Evolutionary conservation across 2,888 invertebrate species (phyloP), one percentile per base, ranked within the genome.

Genomic region (Dolomedes plantarius): DNA sequence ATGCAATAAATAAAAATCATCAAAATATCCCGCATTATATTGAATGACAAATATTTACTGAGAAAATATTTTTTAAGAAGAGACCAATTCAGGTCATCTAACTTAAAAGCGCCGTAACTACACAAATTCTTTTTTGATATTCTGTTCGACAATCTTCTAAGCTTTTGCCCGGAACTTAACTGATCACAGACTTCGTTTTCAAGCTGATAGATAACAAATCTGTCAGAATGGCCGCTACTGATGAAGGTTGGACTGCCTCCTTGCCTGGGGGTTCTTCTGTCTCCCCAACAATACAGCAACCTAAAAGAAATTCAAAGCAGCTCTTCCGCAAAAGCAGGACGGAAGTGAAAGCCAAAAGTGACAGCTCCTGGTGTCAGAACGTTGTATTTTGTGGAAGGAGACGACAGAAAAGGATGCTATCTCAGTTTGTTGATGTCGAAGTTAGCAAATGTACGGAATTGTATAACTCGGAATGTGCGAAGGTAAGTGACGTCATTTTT

Each of bases 391-490:
- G 71, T 23, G 83, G 73, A 6, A 72, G 50, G 39, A 71, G 39
- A 9, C 28, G 50, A 29, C 41, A 62, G 11, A 83, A 83, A 41
- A 72, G 72, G 36, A 73, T 77, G 6, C 36, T 73, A n/a, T 77
- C 83, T 1, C 72, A 65, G 16, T 73, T 83, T 67, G 72, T 67
- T 0, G 83, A 77, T 5, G 65, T 64, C 11, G 39, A 29, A 19
- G 27, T 41, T 11, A 81, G 75, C 28, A 28, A 68, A 41, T 32
- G 67, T 11, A 19, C 36, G 7, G 81, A 81, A 29, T 29, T 69
- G 19, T 75, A 81, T 23, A 81, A 81, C 29, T 50, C 81, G n/a
- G 81, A 81, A 56, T 81, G 74, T 50, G 39, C 39, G 3, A 81
- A 81, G 68, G 81, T 81, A 69, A 68, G 75, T 62, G 0, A 36